phyloP scores from a whole-genome alignment of 23 tunicate genomes.

The Trididemnum clinides region DNA sequence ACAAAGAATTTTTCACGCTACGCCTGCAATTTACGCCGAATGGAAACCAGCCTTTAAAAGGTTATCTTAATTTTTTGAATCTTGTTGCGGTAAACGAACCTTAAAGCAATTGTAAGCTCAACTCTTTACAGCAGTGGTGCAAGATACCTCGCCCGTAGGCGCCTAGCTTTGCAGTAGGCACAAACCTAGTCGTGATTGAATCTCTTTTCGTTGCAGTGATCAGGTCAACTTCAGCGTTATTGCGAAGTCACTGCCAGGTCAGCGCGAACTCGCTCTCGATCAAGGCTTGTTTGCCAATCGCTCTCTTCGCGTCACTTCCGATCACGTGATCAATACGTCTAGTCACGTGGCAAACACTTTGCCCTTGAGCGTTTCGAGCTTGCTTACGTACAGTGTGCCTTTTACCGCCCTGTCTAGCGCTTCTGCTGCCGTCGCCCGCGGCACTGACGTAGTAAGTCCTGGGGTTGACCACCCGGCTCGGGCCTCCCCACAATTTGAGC shows the following conservation, averaged over 20 bases:
- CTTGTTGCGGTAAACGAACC: too few species aligned
- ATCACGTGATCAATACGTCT: too few species aligned
- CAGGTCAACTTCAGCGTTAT: slow-evolving; percentile 44
- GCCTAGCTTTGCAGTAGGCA: too few species aligned
- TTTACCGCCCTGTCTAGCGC: slow-evolving; percentile 27
- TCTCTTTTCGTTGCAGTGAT: not conserved
- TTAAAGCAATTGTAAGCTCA: too few species aligned
- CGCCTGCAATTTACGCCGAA: too few species aligned
- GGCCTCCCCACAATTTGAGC: not conserved
- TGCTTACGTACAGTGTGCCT: slow-evolving; percentile 7
- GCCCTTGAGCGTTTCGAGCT: not conserved
- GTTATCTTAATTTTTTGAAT: too few species aligned
- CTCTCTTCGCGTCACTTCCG: not conserved
- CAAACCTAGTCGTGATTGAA: too few species aligned
- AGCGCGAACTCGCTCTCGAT: not conserved
- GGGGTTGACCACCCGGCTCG: too few species aligned
- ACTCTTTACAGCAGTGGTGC: too few species aligned
- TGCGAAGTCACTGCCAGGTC: not conserved
- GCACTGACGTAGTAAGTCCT: not conserved
- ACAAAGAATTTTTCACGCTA: too few species aligned
- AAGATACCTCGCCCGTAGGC: too few species aligned
- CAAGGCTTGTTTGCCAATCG: not conserved
- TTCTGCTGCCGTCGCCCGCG: not conserved
- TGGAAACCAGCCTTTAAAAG: too few species aligned
- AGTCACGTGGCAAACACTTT: not conserved